Evolutionary conservation across 2,797 vertebrate genomes (phyloP), one percentile per base, ranked within the genome.

Genomic region (Centroberyx gerrardi): DNA sequence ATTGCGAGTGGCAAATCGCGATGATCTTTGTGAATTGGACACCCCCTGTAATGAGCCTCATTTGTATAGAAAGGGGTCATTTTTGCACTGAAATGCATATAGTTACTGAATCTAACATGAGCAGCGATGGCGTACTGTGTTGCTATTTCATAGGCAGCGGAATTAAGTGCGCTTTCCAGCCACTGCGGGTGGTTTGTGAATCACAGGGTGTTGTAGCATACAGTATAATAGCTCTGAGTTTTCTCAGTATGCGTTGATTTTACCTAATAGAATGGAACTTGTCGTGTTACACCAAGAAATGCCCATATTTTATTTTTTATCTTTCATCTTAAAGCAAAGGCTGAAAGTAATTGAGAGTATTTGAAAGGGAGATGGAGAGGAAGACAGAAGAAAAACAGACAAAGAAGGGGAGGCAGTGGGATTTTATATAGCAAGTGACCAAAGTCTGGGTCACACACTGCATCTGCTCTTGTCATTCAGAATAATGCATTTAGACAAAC

Each of bases 401-500:
- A 5, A 4, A 55, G 5, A 55, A 17, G 3, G 28, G 17, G 1
- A 51, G 14, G n/a, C 38, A 8, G 10, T 4, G 5, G 6, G 56
- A 69, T 36, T 48, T 48, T 6, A 38, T 49, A 46, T 33, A 51
- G 8, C 10, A 58, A 40, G 46, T 22, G 33, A 29, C 28, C 66
- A n/a, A 29, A 68, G 52, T 72, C 58, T 7, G 54, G 60, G 55
- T 82, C 38, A 38, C 28, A 61, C 6, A 63, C 18, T 27, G 38
- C 46, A 17, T 55, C 74, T 67, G 36, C 29, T 14, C 68, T 70
- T 73, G 27, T 68, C 65, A 82, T 76, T 87, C 63, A 80, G 69
- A 80, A 52, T 38, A 49, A 58, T 70, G 46, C 48, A 83, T 87
- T 83, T 74, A 68, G 76, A 87, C 72, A 76, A 76, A 82, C 81